Evolutionary conservation across 2,113 vertebrate species (phyloP).

Genomic region (Heptranchias perlo): DNA sequence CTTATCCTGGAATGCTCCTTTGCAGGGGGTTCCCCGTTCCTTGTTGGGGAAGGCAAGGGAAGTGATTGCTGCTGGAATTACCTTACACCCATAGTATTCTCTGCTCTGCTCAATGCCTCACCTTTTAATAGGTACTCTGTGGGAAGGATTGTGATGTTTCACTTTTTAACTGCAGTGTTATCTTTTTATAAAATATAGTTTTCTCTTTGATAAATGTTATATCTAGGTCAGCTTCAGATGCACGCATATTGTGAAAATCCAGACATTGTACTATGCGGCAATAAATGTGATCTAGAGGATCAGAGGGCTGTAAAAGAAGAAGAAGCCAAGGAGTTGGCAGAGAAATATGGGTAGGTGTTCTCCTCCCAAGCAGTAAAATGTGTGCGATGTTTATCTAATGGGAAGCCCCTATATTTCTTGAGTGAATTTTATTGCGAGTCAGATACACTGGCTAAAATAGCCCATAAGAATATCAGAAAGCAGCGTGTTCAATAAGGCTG

Average conservation of each 20-base stretch:
- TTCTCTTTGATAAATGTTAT: slow-evolving; percentile 19
- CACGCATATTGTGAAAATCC: slow-evolving; percentile 95
- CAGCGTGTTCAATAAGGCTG: background rate
- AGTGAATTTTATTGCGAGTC: background rate
- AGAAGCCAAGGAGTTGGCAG: slow-evolving; percentile 80
- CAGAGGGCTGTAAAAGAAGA: slow-evolving; percentile 78
- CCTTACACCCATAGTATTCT: background rate
- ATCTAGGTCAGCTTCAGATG: slow-evolving; percentile 85
- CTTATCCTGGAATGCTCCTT: background rate
- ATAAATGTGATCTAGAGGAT: slow-evolving; percentile 87
- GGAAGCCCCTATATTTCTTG: background rate
- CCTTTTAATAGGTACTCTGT: background rate
- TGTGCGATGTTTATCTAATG: background rate
- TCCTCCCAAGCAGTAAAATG: slow-evolving; percentile 32
- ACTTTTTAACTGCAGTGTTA: background rate
- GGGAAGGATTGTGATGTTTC: background rate
- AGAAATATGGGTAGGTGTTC: slow-evolving; percentile 81
- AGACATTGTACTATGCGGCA: slow-evolving; percentile 89
- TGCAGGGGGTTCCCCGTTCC: background rate
- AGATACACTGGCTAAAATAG: background rate
- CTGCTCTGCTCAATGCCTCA: background rate
- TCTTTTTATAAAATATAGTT: background rate
- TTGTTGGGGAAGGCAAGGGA: background rate
- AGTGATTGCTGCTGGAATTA: no score
- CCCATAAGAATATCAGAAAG: background rate